A percentile compares a stretch with the other conserved stretches of the same genome.
Conservation (phyloP, 2,797 vertebrate genomes). For the Coluber constrictor region DNA sequence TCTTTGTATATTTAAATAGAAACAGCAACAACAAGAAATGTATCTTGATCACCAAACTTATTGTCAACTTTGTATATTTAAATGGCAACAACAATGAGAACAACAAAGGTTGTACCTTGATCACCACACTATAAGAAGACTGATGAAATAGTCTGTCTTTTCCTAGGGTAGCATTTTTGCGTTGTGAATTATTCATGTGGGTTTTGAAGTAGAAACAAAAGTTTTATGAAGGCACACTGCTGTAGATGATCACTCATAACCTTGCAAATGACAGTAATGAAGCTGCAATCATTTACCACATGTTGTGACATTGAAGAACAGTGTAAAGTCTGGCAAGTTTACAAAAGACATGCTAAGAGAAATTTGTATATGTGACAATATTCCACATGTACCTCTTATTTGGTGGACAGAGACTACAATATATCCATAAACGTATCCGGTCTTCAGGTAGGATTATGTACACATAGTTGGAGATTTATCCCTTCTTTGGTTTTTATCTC, state of each 20-base stretch:
- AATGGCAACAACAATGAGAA: conserved; percentile 44
- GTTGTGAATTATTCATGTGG: conserved; percentile 71
- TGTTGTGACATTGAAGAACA: conserved; percentile 62
- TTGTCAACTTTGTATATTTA: conserved; percentile 40
- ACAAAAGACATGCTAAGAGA: conserved; percentile 51
- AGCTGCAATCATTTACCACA: conserved; percentile 64
- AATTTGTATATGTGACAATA: conserved; percentile 53
- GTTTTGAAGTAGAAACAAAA: conserved; percentile 53
- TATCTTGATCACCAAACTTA: conserved; percentile 59
- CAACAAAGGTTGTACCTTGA: conserved; percentile 33
- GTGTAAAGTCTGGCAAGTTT: conserved; percentile 42
- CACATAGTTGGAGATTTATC: background rate
- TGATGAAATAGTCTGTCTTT: conserved; percentile 67
- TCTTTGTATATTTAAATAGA: conserved; percentile 60
- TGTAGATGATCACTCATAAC: conserved; percentile 66
- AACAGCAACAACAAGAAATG: conserved; percentile 30
- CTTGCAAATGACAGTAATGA: conserved; percentile 61
- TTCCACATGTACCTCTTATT: background rate
- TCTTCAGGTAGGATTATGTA: background rate
- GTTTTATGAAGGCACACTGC: conserved; percentile 50
- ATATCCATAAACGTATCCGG: background rate
- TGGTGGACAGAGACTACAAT: background rate
- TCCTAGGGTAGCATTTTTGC: conserved; percentile 71
- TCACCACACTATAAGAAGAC: conserved; percentile 66
- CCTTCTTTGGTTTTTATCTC: background rate